Conservation (phyloP, 1,140 invertebrate genomes). For the Aporrectodea caliginosa region DNA sequence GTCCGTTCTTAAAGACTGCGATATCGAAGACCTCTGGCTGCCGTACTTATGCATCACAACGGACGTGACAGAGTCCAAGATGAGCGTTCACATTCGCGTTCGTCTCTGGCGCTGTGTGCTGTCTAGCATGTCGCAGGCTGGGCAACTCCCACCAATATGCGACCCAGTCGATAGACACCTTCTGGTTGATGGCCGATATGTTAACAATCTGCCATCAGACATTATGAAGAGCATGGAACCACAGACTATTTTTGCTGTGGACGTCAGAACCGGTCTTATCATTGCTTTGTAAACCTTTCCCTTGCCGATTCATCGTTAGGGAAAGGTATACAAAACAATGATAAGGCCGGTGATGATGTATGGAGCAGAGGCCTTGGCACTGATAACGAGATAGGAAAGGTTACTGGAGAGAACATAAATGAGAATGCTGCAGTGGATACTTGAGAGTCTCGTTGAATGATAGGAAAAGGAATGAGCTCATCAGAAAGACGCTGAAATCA, state of each 20-base stretch:
- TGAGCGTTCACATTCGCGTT: slow-evolving; percentile 91
- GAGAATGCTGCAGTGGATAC: too few species aligned
- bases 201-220: slow-evolving; percentile 97
- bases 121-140: slow-evolving; percentile 96
- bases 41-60: slow-evolving; percentile 98
- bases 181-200: slow-evolving; percentile 97
- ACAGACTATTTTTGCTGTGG: slow-evolving; percentile 90
- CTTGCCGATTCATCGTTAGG: too few species aligned
- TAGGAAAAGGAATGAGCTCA: too few species aligned
- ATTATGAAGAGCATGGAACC: slow-evolving; percentile 64
- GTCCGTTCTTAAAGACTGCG: slow-evolving; percentile 83
- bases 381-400: too few species aligned
- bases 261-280: too few species aligned
- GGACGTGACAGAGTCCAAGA: slow-evolving; percentile 90
- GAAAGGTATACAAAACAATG: too few species aligned
- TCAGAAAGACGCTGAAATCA: too few species aligned
- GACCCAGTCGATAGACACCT: slow-evolving; percentile 96
- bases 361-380: too few species aligned
- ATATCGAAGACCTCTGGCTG: slow-evolving; percentile 79
- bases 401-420: too few species aligned
- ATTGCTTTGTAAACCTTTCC: too few species aligned
- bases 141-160: slow-evolving; percentile 96
- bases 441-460: too few species aligned
- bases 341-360: too few species aligned
- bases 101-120: slow-evolving; percentile 97